Conservation (phyloP, 2,888 invertebrate species). For the Epinotia ramella region DNA sequence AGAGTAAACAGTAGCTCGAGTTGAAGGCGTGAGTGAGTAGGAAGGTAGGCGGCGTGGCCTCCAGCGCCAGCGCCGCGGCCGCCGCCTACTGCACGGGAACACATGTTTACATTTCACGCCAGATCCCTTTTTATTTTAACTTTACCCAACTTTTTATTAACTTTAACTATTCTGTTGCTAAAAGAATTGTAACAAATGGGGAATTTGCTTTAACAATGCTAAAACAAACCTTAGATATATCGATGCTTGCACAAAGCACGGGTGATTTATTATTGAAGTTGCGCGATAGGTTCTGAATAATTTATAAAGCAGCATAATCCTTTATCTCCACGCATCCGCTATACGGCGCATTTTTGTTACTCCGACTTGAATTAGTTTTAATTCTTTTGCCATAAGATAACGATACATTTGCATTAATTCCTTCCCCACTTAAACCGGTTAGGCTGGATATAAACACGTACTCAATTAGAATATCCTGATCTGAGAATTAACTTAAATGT, state of each 20-base stretch:
- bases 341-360: conserved; percentile 15
- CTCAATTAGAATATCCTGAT: conserved; percentile 17
- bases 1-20: conserved; percentile 44
- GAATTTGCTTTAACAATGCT: conserved; percentile 9
- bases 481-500: not conserved
- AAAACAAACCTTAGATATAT: conserved; percentile 12
- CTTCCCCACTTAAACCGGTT: conserved; percentile 22
- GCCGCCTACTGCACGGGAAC: conserved; percentile 71
- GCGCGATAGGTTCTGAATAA: conserved; percentile 37
- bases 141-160: conserved; percentile 45
- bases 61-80: conserved; percentile 50
- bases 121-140: conserved; percentile 62
- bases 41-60: conserved; percentile 62
- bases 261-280: conserved; percentile 40
- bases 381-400: conserved; percentile 25
- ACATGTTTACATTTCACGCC: conserved; percentile 74
- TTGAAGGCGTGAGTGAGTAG: too few species aligned
- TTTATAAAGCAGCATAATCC: conserved; percentile 21
- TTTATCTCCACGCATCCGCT: conserved; percentile 19
- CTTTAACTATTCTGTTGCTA: conserved; percentile 12
- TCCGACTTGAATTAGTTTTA: conserved; percentile 1
- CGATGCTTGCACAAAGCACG: conserved; percentile 8
- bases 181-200: conserved; percentile 16
- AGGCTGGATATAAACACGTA: not conserved
- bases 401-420: conserved; percentile 24